These are phyloP conservation scores for Poecilia latipinna DNA, from an alignment of 2,113 vertebrate species.

Conservation along the genomic window DNA sequence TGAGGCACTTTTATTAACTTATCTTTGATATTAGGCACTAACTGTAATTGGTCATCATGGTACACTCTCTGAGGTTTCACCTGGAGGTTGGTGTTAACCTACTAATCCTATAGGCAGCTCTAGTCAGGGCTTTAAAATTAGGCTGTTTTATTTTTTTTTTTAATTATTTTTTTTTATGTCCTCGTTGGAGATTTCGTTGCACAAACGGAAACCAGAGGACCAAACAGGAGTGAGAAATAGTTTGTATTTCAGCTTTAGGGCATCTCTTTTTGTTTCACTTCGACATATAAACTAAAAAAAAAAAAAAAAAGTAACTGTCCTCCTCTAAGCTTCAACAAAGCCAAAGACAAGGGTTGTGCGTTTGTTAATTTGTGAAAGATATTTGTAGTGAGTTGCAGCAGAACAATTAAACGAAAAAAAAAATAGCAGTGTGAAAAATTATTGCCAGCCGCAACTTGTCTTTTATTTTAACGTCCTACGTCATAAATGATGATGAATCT, in stretches of 20 bases:
- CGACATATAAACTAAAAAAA: constrained; percentile 12
- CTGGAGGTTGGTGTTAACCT: constrained; percentile 26
- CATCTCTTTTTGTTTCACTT: constrained; percentile 31
- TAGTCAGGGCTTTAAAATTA: constrained; percentile 31
- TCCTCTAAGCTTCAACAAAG: constrained; percentile 68
- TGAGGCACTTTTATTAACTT: constrained; percentile 67
- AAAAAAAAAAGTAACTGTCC: constrained; percentile 55
- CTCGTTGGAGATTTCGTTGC: constrained; percentile 20
- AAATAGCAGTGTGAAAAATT: constrained; percentile 66
- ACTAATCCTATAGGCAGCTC: constrained; percentile 32
- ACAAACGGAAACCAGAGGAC: constrained; percentile 25
- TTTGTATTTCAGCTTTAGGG: constrained; percentile 33
- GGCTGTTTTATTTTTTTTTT: constrained; percentile 42
- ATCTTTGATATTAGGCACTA: constrained; percentile 52
- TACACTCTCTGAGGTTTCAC: constrained; percentile 27
- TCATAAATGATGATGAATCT: constrained; percentile 80
- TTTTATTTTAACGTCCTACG: constrained; percentile 62
- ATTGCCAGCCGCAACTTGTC: constrained; percentile 68
- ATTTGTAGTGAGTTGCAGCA: constrained; percentile 62
- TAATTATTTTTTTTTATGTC: constrained; percentile 21
- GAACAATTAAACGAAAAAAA: constrained; percentile 38
- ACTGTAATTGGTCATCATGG: constrained; percentile 41
- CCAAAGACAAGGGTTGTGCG: constrained; percentile 76
- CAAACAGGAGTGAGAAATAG: constrained; percentile 34
- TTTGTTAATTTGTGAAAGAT: constrained; percentile 61